Base-by-base conservation (phyloP, 2,113 vertebrate species). In the Melanotaenia duboulayi region DNA sequence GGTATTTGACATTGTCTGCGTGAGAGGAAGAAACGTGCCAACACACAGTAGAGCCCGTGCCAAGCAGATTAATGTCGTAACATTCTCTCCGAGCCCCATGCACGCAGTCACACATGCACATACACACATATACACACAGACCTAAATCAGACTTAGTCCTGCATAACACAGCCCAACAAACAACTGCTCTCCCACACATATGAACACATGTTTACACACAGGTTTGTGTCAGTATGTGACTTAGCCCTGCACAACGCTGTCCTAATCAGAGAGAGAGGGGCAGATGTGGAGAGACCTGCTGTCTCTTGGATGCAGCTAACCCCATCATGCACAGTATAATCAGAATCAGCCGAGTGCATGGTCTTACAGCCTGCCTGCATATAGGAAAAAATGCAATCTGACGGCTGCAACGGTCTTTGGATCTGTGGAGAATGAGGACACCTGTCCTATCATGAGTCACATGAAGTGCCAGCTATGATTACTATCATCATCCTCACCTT, bases 401-500 rank as follows among this genome's bases (percentile, higher is more conserved):
- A 87, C 78, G 13, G 50, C 64, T 77, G 71, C 37, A 35, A 49
- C 4, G 60, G 62, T 77, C 13, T 16, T 35, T 71, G 59, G 56
- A 16, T 76, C 72, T 35, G 67, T 66, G 74, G 76, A 60, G 73
- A 85, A 86, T 66, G 71, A n/a, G 80, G 67, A 83, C 82, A 87
- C 80, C 82, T 87, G 86, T 42, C 25, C 74, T 23, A 51, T 24
- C 25, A 20, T 13, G 48, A 65, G 19, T 72, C 19, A n/a, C 76
- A 54, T 28, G 19, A 48, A 68, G 54, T 57, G 77, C 78, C 71
- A 40, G 46, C 55, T 71, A 35, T 51, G 4, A 77, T 87, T 59
- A 69, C 57, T 19, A 48, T 75, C 58, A 24, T 91, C 82, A 24
- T 65, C 72, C 90, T 88, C 93, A 99, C 98, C 97, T 94, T 99